Conservation (phyloP, 2,888 invertebrate species). For the Emmelina monodactyla region DNA sequence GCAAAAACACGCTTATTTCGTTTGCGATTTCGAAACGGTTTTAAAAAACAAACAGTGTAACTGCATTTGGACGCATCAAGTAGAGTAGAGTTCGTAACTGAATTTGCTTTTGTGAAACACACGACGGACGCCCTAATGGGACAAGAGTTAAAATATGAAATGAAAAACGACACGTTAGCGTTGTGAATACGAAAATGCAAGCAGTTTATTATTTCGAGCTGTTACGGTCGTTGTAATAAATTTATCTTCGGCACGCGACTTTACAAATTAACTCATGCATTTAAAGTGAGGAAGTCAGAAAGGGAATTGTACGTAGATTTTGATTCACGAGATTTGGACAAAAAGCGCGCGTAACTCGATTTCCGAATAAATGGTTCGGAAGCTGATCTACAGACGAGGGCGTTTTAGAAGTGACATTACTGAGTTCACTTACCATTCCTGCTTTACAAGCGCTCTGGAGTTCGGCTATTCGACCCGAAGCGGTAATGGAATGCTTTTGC, state of each 20-base stretch:
- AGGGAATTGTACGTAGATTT: slow-evolving; percentile 17
- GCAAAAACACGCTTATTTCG: slow-evolving; percentile 52
- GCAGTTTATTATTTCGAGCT: background rate
- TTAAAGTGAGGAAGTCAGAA: slow-evolving; percentile 38
- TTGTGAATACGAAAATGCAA: background rate
- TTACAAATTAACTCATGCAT: slow-evolving; percentile 41
- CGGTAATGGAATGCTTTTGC: slow-evolving; percentile 7
- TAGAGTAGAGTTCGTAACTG: slow-evolving; percentile 54
- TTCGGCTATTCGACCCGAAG: background rate
- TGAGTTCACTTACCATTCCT: slow-evolving; percentile 38
- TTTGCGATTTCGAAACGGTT: slow-evolving; percentile 47
- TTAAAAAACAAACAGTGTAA: slow-evolving; percentile 45
- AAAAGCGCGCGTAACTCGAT: slow-evolving; percentile 60
- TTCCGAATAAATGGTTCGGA: slow-evolving; percentile 59
- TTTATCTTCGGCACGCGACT: slow-evolving; percentile 38
- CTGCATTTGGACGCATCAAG: slow-evolving; percentile 34
- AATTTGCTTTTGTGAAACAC: slow-evolving; percentile 53
- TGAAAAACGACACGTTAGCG: slow-evolving; percentile 26
- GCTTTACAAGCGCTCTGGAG: slow-evolving; percentile 18
- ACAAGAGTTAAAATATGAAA: slow-evolving; percentile 48
- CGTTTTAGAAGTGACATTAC: slow-evolving; percentile 33
- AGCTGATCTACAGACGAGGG: slow-evolving; percentile 49
- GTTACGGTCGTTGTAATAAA: slow-evolving; percentile 27
- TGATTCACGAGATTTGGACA: slow-evolving; percentile 22
- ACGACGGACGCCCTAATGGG: slow-evolving; percentile 38